phyloP scores from a whole-genome alignment of 2,888 invertebrate species.

The Eilema caniola region DNA sequence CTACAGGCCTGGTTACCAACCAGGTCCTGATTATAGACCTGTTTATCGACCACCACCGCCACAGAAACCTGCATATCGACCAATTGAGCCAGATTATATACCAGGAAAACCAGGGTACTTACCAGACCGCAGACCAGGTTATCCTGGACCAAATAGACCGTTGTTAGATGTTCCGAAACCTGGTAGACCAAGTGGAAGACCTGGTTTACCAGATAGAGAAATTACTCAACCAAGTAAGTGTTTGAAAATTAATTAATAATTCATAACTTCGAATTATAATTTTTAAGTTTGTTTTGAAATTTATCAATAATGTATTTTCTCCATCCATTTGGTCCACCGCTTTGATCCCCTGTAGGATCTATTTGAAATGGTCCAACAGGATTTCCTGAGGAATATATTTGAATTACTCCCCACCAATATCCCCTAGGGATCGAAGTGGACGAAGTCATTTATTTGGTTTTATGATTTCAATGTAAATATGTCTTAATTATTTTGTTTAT shows the following conservation, averaged over 20 bases:
- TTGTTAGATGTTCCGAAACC: constrained; percentile 32
- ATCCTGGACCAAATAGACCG: constrained; percentile 39
- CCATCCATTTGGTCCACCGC: too few relatives aligned
- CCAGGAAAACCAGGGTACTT: constrained; percentile 42
- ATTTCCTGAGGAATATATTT: too few relatives aligned
- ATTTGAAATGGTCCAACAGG: too few relatives aligned
- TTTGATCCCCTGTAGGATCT: too few relatives aligned
- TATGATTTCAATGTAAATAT: too few relatives aligned
- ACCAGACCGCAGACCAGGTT: constrained; percentile 47
- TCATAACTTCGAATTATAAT: too few relatives aligned
- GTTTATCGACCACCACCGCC: constrained; percentile 30
- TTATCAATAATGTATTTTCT: too few relatives aligned
- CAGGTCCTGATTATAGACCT: constrained; percentile 36
- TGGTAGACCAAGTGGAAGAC: constrained; percentile 45
- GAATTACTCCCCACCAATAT: too few relatives aligned
- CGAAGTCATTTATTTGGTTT: too few relatives aligned
- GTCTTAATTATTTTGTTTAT: too few relatives aligned
- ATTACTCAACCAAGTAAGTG: constrained; percentile 67
- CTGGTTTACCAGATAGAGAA: constrained; percentile 62
- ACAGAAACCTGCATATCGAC: constrained; percentile 43
- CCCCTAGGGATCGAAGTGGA: too few relatives aligned
- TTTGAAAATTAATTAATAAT: not conserved
- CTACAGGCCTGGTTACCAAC: constrained; percentile 41
- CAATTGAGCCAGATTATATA: constrained; percentile 36
- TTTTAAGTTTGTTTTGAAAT: too few relatives aligned